phyloP scores from a whole-genome alignment of 2,888 invertebrate species.

The Thymelicus acteon region DNA sequence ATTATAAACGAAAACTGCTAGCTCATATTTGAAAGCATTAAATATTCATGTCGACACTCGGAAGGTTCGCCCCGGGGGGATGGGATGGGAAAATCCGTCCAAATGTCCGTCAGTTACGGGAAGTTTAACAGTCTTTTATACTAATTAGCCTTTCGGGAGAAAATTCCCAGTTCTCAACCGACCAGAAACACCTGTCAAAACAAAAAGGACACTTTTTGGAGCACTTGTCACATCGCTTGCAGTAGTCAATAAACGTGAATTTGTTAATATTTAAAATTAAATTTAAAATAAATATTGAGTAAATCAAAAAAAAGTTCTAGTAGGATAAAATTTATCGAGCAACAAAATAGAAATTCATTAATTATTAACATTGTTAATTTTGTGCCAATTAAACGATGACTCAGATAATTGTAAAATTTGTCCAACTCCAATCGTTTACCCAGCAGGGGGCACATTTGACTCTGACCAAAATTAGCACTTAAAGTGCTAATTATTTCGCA shows the following conservation, averaged over 20 bases:
- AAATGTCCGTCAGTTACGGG: constrained; percentile 64
- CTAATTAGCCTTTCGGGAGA: constrained; percentile 70
- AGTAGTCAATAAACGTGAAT: not conserved
- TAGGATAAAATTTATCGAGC: no score
- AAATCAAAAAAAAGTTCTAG: no score
- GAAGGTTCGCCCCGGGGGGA: constrained; percentile 42
- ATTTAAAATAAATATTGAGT: not conserved
- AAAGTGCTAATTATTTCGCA: no score
- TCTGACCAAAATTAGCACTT: no score
- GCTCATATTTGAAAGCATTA: constrained; percentile 46
- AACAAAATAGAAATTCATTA: no score
- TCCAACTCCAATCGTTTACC: no score
- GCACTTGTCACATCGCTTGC: not conserved
- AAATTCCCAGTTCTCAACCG: constrained; percentile 58
- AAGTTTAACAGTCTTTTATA: constrained; percentile 80
- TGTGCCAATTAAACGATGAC: no score
- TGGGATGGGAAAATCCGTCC: constrained; percentile 44
- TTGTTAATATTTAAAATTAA: not conserved
- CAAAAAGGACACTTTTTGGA: constrained; percentile 62
- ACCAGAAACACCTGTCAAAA: constrained; percentile 50
- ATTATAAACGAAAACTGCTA: constrained; percentile 37
- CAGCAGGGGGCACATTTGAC: no score
- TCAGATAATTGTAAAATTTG: no score
- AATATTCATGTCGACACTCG: constrained; percentile 56
- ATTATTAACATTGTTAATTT: no score